These are phyloP conservation scores for Lepidothrix coronata DNA, from an alignment of 2,113 vertebrate species.

Conservation along the genomic window DNA sequence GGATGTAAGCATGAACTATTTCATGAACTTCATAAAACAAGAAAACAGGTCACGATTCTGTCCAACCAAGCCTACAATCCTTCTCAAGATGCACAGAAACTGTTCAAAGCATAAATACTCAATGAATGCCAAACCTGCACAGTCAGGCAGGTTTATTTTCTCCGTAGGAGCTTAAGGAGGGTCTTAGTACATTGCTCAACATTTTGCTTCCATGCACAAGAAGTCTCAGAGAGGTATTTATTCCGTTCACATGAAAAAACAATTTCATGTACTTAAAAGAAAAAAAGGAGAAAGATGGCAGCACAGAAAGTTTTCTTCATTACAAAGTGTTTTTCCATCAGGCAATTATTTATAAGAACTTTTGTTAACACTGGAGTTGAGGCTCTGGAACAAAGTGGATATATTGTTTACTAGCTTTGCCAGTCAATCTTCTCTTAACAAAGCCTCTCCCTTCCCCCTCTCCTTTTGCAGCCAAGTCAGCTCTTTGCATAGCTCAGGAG, in stretches of 20 bases:
- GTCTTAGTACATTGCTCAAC: background rate
- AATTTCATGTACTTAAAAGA: conserved; percentile 33
- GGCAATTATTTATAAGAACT: conserved; percentile 59
- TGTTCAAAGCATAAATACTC: background rate
- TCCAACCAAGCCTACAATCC: background rate
- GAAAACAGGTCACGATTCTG: conserved; percentile 18
- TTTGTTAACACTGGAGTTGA: conserved; percentile 66
- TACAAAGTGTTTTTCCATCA: conserved; percentile 62
- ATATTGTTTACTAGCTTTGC: conserved; percentile 45
- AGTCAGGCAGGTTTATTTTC: background rate
- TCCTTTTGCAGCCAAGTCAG: conserved; percentile 33
- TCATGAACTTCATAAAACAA: conserved; percentile 14
- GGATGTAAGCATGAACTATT: background rate
- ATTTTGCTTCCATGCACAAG: background rate
- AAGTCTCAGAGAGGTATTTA: background rate
- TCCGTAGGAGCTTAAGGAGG: background rate
- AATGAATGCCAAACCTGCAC: background rate
- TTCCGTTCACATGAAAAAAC: background rate
- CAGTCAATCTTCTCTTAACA: conserved; percentile 47
- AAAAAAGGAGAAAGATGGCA: background rate
- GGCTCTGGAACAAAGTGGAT: conserved; percentile 45
- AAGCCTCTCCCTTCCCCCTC: conserved; percentile 40
- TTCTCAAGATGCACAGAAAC: conserved; percentile 10
- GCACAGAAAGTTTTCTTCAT: conserved; percentile 60
- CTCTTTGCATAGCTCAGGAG: conserved; percentile 34